Evolutionary conservation across 2,113 vertebrate species (phyloP).

Genomic region (Brachionichthys hirsutus): DNA sequence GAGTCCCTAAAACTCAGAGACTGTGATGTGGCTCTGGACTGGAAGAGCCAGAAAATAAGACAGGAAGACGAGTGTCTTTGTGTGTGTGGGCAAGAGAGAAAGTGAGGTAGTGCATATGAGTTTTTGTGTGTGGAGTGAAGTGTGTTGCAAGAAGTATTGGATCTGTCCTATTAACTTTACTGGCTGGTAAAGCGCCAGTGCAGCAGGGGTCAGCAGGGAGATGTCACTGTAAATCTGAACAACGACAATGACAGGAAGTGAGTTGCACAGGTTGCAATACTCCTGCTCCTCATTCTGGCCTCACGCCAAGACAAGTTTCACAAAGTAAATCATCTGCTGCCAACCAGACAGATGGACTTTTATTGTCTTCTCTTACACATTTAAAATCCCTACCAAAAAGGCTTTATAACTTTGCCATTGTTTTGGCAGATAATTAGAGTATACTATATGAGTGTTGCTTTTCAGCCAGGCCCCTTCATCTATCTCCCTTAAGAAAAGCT

Average conservation of each 20-base stretch:
- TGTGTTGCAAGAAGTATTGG: conserved; percentile 69
- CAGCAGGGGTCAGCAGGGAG: conserved; percentile 63
- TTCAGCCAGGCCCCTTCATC: neutral
- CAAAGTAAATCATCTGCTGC: conserved; percentile 29
- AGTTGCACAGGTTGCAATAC: conserved; percentile 20
- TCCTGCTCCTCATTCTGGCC: conserved; percentile 15
- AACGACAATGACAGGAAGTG: conserved; percentile 4
- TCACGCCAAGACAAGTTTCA: conserved; percentile 50
- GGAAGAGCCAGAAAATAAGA: conserved; percentile 27
- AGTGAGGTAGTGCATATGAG: neutral
- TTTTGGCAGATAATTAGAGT: conserved; percentile 5
- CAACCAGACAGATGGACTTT: conserved; percentile 51
- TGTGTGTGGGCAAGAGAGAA: conserved; percentile 2
- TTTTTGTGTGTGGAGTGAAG: conserved; percentile 22
- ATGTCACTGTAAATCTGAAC: conserved; percentile 68
- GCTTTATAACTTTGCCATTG: conserved; percentile 26
- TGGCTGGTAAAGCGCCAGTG: conserved; percentile 52
- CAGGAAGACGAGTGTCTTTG: neutral
- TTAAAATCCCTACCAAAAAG: conserved; percentile 34
- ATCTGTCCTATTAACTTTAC: conserved; percentile 75
- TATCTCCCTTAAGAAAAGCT: conserved; percentile 14
- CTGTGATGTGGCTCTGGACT: conserved; percentile 31
- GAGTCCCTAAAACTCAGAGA: conserved; percentile 34
- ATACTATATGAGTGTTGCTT: conserved; percentile 10
- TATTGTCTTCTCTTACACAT: conserved; percentile 33